Percentiles rank a stretch among this genome's conserved stretches.
Evolutionary conservation across 2,797 vertebrate species (phyloP).

Genomic region (Psittacula echo): DNA sequence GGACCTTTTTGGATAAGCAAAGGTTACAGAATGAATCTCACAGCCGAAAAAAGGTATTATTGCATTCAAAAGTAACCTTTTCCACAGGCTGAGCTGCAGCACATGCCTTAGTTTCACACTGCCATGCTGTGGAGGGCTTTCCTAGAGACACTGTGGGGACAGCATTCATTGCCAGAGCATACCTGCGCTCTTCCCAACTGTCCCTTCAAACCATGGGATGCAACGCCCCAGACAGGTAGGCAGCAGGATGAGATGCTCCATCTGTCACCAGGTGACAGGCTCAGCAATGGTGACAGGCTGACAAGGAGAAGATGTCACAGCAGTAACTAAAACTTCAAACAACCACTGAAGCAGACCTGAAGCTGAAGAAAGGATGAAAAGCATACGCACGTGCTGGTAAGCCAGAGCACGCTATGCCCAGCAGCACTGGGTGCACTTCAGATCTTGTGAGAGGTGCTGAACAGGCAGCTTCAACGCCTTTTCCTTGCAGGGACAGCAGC

Average conservation of each 20-base stretch:
- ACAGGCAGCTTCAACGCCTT: background rate
- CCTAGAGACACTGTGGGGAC: background rate
- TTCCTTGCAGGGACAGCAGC: background rate
- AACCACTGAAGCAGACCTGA: rapidly evolving
- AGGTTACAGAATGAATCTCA: background rate
- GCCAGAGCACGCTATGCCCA: background rate
- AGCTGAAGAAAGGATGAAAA: background rate
- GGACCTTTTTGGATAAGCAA: background rate
- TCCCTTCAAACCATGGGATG: background rate
- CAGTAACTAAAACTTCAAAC: background rate
- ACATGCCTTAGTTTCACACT: background rate
- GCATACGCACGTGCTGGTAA: rapidly evolving
- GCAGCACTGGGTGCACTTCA: background rate
- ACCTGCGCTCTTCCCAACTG: background rate
- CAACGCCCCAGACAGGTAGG: rapidly evolving
- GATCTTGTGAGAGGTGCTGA: rapidly evolving
- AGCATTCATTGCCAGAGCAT: rapidly evolving
- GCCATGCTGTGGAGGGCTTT: rapidly evolving
- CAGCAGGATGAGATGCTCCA: background rate
- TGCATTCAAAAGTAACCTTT: background rate
- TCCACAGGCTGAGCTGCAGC: background rate
- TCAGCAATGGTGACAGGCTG: background rate
- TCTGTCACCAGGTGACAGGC: background rate
- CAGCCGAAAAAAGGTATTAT: background rate
- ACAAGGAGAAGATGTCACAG: background rate